Base-by-base conservation (phyloP, 2,888 invertebrate genomes). In the Pyralis farinalis region DNA sequence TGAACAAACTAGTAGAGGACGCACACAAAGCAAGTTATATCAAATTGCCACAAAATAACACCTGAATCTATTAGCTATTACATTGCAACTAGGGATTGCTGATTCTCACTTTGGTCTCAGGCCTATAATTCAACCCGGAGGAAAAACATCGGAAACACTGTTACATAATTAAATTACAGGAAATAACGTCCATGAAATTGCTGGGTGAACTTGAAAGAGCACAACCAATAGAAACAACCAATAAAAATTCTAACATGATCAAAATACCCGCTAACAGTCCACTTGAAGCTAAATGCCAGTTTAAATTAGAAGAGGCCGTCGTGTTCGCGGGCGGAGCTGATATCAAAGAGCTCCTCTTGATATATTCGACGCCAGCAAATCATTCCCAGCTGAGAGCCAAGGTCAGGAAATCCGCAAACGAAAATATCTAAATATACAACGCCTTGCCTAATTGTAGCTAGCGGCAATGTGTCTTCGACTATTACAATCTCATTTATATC, bases 321-420 rank as follows among this genome's bases (percentile, higher is more conserved):
- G 7, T 25, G 7, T n/a, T 7, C 4, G 16, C 16, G 4, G 16
- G 16, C 3, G 3, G 4, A 16, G 4, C 16, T 29, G 36, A 33
- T 33, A 33, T 39, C 16, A 33, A 39, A 33, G 39, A 6, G 38
- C 12, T 27, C 20, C 16, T 33, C 25, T 32, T 39, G 12, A 31
- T 31, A 12, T 12, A 31, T 12, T 11, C 12, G 11, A 12, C 7
- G 31, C 12, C 8, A 16, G 16, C 16, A 31, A 31, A 31, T 31
- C 31, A 31, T 12, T 31, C 11, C 31, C 31, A 31, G 31, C 31
- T 31, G 31, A 31, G 25, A 25, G 25, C 25, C 37, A 37, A 37
- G 37, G 37, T 37, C 37, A 37, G 37, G 37, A 37, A 30, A 37
- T 30, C 37, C 37, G 37, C 25, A 7, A n/a, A 25, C 25, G 25